These are phyloP conservation scores for Elysia crispata DNA, from an alignment of 2,888 invertebrate genomes.

Conservation along the genomic window DNA sequence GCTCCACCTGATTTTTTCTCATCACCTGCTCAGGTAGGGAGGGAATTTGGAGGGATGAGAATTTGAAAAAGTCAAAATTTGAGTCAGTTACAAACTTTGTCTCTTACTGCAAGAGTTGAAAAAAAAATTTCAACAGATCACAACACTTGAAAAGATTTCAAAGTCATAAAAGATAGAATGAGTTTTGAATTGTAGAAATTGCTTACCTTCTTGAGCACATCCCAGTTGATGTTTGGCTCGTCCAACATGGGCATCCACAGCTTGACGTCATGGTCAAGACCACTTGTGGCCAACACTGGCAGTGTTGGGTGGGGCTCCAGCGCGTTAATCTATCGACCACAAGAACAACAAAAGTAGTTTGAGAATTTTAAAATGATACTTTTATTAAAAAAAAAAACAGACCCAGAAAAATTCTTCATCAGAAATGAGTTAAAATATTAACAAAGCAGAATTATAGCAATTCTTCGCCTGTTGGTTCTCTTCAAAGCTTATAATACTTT, in stretches of 20 bases:
- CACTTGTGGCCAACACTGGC: slow-evolving; percentile 93
- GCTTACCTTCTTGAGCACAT: slow-evolving; percentile 78
- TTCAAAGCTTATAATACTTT: too few relatives aligned
- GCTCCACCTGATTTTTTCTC: slow-evolving; percentile 76
- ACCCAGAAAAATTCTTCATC: too few relatives aligned
- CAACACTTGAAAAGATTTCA: too few relatives aligned
- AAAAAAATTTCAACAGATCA: neutral
- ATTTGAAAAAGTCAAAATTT: neutral
- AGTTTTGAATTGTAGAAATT: too few relatives aligned
- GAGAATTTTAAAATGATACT: too few relatives aligned
- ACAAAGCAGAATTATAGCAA: too few relatives aligned
- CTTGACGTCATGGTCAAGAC: slow-evolving; percentile 93
- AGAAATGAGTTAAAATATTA: too few relatives aligned
- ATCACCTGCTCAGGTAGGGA: slow-evolving; percentile 68
- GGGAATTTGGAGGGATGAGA: too few relatives aligned
- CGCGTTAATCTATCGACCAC: slow-evolving; percentile 86
- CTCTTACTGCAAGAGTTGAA: neutral
- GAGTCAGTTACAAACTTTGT: neutral
- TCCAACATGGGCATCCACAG: slow-evolving; percentile 87
- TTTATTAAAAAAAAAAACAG: too few relatives aligned
- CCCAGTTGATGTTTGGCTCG: slow-evolving; percentile 79
- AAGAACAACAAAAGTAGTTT: neutral
- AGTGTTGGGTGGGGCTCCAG: slow-evolving; percentile 92
- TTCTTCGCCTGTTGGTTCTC: too few relatives aligned
- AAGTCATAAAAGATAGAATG: too few relatives aligned